Base-by-base conservation (phyloP, 2,888 invertebrate genomes). In the Celastrina argiolus region DNA sequence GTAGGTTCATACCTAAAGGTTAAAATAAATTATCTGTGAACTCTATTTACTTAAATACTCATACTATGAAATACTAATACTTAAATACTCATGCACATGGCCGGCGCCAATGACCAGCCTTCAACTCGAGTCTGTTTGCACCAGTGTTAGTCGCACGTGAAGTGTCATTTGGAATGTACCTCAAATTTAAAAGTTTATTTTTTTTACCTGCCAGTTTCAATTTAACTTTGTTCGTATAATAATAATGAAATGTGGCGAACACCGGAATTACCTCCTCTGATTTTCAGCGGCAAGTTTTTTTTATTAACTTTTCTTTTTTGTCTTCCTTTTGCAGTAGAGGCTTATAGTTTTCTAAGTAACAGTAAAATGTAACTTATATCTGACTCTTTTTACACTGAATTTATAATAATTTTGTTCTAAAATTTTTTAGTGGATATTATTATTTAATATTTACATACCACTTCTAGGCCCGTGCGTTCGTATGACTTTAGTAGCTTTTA, bases 151-250 rank as follows among this genome's bases (percentile, higher is more conserved):
- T 61, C 58, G 10, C 18, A 59, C 10, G 58, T 34, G 58, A 31
- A n/a, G 34, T 59, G 58, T 59, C 58, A 61, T 61, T 61, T 61
- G 18, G 36, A 61, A 61, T 39, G 36, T 51, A 4, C 51, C 22
- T 22, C 12, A 22, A 61, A 34, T 16, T 59, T 58, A 31, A 51
- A 51, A 22, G 8, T 22, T 51, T 10, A 18, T 8, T 31, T 16
- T 58, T 31, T 59, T 16, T 58, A 59, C 31, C 10, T 16, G 16
- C 10, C 31, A 34, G 34, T 31, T 8, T 59, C 22, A 28, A 10
- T 45, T 45, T 14, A 56, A 18, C 0, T 36, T 10, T 10, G 51
- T 2, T 45, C 45, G 8, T 4, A 51, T 4, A 51, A 51, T 51
- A 22, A 4, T 26, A 22, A 12, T 51, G 18, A 51, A 36, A 61